Evolutionary conservation across 2,113 vertebrate species (phyloP).

Genomic region (Lophius piscatorius): DNA sequence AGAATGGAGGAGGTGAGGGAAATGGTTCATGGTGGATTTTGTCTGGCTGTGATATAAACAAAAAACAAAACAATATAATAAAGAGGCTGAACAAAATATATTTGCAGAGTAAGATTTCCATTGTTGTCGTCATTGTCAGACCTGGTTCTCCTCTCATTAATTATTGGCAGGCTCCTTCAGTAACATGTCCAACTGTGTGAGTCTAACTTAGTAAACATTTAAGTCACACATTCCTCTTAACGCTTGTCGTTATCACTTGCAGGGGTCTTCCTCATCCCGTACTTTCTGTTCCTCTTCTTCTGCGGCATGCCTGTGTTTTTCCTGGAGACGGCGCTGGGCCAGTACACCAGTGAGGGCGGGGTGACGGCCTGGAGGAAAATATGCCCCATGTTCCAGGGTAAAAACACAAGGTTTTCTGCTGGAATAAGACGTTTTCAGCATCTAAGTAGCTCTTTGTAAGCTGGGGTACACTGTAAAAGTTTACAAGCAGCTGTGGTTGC

Average conservation of each 20-base stretch:
- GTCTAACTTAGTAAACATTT: no score
- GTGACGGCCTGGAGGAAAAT: slow-evolving; percentile 94
- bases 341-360: slow-evolving; percentile 91
- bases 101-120: neutral
- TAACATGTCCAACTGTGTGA: no score
- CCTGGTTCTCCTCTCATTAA: no score
- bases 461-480: neutral
- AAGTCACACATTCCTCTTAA: neutral
- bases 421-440: slow-evolving; percentile 6
- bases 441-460: no score
- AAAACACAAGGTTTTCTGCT: slow-evolving; percentile 17
- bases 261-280: slow-evolving; percentile 94
- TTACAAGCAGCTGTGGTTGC: no score
- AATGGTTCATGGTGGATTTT: neutral
- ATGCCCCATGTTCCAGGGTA: slow-evolving; percentile 93
- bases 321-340: slow-evolving; percentile 90
- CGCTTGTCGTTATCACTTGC: neutral
- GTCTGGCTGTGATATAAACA: no score
- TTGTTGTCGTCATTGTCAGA: neutral
- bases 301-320: slow-evolving; percentile 92
- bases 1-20: slow-evolving; percentile 86
- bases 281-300: slow-evolving; percentile 89
- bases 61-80: no score
- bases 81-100: no score
- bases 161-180: no score